Conservation (phyloP, 2,888 invertebrate genomes). For the Ectemnius cavifrons region DNA sequence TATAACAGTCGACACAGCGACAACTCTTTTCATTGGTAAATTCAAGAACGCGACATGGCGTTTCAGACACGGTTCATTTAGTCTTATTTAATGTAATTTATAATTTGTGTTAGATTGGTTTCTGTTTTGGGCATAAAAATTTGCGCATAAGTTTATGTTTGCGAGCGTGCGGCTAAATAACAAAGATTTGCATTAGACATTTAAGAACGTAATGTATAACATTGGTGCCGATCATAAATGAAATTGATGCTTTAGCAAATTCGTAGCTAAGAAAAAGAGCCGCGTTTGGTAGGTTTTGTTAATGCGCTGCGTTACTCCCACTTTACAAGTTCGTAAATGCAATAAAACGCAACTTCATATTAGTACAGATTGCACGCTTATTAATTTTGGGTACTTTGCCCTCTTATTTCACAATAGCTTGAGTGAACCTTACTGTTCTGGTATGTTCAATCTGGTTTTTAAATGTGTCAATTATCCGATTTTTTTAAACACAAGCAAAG, state of each 20-base stretch:
- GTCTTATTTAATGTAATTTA: not conserved
- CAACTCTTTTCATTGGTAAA: slow-evolving; percentile 57
- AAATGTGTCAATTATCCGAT: too few species aligned
- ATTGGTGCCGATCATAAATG: not conserved
- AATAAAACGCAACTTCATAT: too few species aligned
- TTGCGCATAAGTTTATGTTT: slow-evolving; percentile 12
- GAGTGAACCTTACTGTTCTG: too few species aligned
- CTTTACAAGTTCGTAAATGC: too few species aligned
- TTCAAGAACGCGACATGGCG: slow-evolving; percentile 31
- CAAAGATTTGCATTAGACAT: not conserved
- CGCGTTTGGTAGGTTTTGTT: too few species aligned
- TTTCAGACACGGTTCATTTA: slow-evolving; percentile 14
- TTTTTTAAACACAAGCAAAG: too few species aligned
- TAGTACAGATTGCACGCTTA: too few species aligned
- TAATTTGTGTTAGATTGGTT: slow-evolving; percentile 13
- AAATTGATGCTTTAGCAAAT: not conserved
- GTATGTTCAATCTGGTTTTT: too few species aligned
- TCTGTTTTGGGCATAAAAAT: slow-evolving; percentile 18
- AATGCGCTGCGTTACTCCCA: too few species aligned
- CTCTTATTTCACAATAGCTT: too few species aligned
- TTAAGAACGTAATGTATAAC: not conserved
- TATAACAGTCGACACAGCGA: not conserved
- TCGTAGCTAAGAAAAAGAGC: too few species aligned
- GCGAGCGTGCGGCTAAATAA: not conserved
- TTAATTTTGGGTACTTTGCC: too few species aligned